Base-by-base conservation (phyloP, 2,113 vertebrate genomes). In the Syrmaticus mikado region DNA sequence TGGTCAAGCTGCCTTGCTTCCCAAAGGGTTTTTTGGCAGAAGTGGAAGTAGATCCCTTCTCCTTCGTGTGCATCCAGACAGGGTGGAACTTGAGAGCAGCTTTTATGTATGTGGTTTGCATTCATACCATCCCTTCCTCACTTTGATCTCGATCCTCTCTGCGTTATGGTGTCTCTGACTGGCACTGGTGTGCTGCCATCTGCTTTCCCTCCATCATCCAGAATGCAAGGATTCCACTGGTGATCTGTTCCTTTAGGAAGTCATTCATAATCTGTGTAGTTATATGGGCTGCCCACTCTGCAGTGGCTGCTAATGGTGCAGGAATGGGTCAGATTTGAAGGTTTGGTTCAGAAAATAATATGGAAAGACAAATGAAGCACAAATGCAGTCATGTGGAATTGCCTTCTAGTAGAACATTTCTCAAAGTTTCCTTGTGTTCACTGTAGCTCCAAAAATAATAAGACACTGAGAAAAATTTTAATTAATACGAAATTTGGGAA, bases 1-100 rank as follows among this genome's bases (percentile, higher is more conserved):
- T 93, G 94, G 92, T 95, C 89, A 85, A 82, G 93, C 89, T 91
- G 75, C 57, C 85, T 91, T 78, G 87, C 95, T 97, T 93, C 91
- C 91, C 91, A 91, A 92, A 90, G 89, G 91, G 82, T 9, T 89
- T 95, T 92, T 94, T 96, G 94, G 91, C 91, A 94, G 79, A 90
- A 92, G 75, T 91, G 79, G 86, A 92, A 91, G 82, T 82, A 87
- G 85, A 94, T 92, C 87, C 65, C 65, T 72, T 48, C 87, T 93
- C 75, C 94, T 96, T 92, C 95, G 95, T 95, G 79, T 92, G 85
- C 85, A 92, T 94, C 93, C 91, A 96, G 94, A 94, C 76, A 90
- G 52, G 50, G 90, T 91, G 76, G 91, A 95, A 95, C 89, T 92
- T 87, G 82, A 95, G 93, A 94, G 91, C 46, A 36, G 94, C 76